phyloP scores from a whole-genome alignment of 2,113 vertebrate genomes.

The Monarcha castaneiventris region DNA sequence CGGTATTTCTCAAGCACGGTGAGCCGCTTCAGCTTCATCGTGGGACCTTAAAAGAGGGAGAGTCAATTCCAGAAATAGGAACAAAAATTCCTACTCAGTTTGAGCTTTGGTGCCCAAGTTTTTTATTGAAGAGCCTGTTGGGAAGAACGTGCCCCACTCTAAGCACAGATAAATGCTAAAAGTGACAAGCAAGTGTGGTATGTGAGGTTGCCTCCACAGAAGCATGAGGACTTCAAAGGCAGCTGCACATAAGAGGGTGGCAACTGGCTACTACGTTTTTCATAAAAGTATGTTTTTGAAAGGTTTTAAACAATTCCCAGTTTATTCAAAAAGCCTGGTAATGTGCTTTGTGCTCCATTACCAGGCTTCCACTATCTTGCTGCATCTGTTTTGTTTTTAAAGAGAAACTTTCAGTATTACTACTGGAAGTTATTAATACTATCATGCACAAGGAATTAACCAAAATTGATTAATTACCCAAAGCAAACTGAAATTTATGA shows the following conservation, averaged over 20 bases:
- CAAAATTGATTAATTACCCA: neutral
- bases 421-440: neutral
- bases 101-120: neutral
- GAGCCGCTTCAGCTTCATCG: slow-evolving; percentile 84
- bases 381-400: neutral
- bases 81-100: neutral
- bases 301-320: neutral
- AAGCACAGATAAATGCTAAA: neutral
- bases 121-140: neutral
- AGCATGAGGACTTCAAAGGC: neutral
- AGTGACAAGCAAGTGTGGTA: neutral
- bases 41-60: slow-evolving; percentile 76
- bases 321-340: neutral
- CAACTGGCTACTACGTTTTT: neutral
- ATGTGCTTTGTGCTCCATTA: neutral
- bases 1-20: slow-evolving; percentile 79
- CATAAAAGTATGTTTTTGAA: neutral
- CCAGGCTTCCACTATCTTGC: neutral
- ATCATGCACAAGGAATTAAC: neutral
- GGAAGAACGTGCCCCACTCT: neutral
- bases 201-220: neutral
- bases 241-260: neutral
- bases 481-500: neutral
- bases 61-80: neutral
- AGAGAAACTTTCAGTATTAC: neutral